Evolutionary conservation across 2,113 vertebrate species (phyloP).

Genomic region (Coptodon rendalli): DNA sequence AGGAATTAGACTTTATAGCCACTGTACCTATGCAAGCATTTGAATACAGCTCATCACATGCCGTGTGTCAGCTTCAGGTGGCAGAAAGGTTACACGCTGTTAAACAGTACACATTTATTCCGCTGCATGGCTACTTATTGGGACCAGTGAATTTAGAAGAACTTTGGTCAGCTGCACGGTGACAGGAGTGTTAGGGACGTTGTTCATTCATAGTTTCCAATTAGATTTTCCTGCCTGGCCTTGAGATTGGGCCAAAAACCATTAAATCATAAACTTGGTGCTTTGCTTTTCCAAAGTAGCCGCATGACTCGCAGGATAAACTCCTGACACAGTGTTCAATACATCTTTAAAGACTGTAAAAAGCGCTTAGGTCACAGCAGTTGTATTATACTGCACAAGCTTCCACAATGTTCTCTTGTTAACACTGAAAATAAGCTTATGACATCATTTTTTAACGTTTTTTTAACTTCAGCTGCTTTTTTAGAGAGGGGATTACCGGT

Average conservation of each 20-base stretch:
- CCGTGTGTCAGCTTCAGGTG: not conserved
- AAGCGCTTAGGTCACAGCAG: slow-evolving; percentile 21
- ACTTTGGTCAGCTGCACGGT: not conserved
- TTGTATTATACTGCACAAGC: slow-evolving; percentile 13
- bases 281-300: not conserved
- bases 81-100: not conserved
- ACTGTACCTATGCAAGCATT: not conserved
- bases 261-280: not conserved
- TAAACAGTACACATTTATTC: not conserved
- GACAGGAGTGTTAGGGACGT: not conserved
- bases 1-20: not conserved
- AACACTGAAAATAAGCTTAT: slow-evolving; percentile 5
- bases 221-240: slow-evolving; percentile 32
- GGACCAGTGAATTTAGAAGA: not conserved
- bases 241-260: not conserved
- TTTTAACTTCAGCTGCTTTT: slow-evolving; percentile 43
- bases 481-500: slow-evolving; percentile 43
- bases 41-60: not conserved
- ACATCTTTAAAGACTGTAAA: slow-evolving; percentile 29
- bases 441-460: slow-evolving; percentile 47
- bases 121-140: not conserved
- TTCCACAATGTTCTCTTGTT: slow-evolving; percentile 44
- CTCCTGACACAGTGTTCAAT: slow-evolving; percentile 11
- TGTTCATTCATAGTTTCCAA: slow-evolving; percentile 15
- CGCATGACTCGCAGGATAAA: slow-evolving; percentile 7